Percentiles rank a stretch among this genome's conserved stretches.
Evolutionary conservation across 2,113 vertebrate genomes (phyloP).

Genomic region (Nycticorax nycticorax): DNA sequence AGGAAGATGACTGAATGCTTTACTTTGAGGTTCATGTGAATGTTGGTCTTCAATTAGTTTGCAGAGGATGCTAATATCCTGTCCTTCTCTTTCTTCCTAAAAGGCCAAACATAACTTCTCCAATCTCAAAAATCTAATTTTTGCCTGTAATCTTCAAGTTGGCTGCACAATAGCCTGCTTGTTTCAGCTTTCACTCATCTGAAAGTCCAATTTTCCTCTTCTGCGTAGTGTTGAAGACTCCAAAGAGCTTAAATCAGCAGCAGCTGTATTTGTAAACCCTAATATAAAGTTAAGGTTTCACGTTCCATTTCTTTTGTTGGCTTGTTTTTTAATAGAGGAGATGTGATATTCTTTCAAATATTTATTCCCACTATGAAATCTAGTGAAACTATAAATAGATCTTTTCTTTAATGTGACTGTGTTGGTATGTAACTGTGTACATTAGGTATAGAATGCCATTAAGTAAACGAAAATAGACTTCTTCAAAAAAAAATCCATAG

Average conservation of each 20-base stretch:
- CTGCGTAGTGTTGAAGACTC: background rate
- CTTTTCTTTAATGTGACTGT: background rate
- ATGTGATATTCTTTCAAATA: background rate
- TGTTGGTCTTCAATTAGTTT: background rate
- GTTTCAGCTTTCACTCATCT: background rate
- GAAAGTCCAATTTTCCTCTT: constrained; percentile 2
- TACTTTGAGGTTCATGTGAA: background rate
- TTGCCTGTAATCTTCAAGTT: background rate
- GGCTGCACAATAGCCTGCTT: constrained; percentile 8
- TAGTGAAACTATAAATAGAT: background rate
- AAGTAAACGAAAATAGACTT: background rate
- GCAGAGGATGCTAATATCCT: constrained; percentile 41
- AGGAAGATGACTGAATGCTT: background rate
- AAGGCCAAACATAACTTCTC: background rate
- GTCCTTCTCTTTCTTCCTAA: background rate
- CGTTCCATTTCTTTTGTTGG: background rate
- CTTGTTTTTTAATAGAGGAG: background rate
- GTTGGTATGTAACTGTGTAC: background rate
- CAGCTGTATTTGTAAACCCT: constrained; percentile 13
- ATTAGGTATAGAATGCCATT: background rate
- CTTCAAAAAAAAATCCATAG: background rate
- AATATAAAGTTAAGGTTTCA: background rate
- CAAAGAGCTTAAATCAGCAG: background rate
- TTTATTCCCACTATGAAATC: background rate
- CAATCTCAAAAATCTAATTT: background rate